Percentiles rank a stretch among this genome's conserved stretches.
Conservation (phyloP, 2,113 vertebrate genomes). For the Agelaius phoeniceus region DNA sequence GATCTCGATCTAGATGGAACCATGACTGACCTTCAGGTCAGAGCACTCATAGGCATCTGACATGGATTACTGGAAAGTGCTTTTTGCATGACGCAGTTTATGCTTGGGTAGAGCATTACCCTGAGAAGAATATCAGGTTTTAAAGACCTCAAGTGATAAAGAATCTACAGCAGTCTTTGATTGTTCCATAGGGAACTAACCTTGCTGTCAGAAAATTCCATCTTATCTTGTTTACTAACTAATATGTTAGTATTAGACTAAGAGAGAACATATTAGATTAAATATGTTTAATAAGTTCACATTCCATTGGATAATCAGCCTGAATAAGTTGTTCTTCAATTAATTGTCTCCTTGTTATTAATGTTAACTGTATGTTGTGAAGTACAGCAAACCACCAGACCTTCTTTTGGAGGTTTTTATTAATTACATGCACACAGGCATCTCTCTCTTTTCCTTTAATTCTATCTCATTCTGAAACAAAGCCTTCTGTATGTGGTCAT, state of each 20-base stretch:
- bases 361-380: not conserved
- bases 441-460: conserved; percentile 8
- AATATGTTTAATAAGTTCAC: not conserved
- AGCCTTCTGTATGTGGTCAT: conserved; percentile 17
- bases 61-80: not conserved
- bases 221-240: not conserved
- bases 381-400: not conserved
- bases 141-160: not conserved
- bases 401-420: not conserved
- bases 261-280: not conserved
- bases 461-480: conserved; percentile 6
- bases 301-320: not conserved
- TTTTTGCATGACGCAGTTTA: not conserved
- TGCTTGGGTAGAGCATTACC: not conserved
- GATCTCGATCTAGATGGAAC: not conserved
- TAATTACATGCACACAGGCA: not conserved
- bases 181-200: not conserved
- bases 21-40: not conserved
- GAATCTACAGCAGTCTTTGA: not conserved
- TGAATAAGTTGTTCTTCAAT: not conserved
- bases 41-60: not conserved
- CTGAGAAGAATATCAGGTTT: not conserved
- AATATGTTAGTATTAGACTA: not conserved
- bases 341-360: not conserved
- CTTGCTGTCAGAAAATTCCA: not conserved